These are phyloP conservation scores for Esox lucius DNA, from an alignment of 2,797 vertebrate species.

Conservation along the genomic window DNA sequence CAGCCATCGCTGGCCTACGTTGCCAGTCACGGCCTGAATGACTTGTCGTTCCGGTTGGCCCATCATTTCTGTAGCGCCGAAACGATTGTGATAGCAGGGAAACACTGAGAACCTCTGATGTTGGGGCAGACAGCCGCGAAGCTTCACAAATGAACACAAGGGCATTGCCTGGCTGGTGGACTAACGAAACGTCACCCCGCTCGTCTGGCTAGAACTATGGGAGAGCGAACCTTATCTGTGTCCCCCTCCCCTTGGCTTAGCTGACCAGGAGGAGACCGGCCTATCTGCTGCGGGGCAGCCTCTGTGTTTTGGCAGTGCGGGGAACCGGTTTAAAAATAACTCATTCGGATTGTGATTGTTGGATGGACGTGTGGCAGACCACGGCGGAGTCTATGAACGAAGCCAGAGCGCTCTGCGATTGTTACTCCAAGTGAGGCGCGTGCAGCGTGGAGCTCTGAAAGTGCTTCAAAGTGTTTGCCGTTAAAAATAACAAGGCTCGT, in stretches of 20 bases:
- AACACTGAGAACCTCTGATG: not conserved
- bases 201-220: not conserved
- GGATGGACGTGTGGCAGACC: not conserved
- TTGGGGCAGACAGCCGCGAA: slow-evolving; percentile 6
- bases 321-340: not conserved
- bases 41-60: not conserved
- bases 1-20: not conserved
- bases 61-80: not conserved
- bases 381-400: not conserved
- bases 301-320: not conserved
- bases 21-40: not conserved
- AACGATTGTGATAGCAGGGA: not conserved
- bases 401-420: not conserved
- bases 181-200: not conserved
- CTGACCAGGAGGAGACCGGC: not conserved
- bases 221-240: not conserved
- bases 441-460: not conserved
- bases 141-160: not conserved
- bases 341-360: not conserved
- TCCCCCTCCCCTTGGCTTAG: not conserved
- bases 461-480: not conserved
- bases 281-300: not conserved
- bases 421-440: not conserved
- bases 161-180: slow-evolving; percentile 34
- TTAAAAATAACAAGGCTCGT: not conserved